These are phyloP conservation scores for Drosophila parabipectinata DNA, from an alignment of 1,140 invertebrate genomes.

Conservation along the genomic window DNA sequence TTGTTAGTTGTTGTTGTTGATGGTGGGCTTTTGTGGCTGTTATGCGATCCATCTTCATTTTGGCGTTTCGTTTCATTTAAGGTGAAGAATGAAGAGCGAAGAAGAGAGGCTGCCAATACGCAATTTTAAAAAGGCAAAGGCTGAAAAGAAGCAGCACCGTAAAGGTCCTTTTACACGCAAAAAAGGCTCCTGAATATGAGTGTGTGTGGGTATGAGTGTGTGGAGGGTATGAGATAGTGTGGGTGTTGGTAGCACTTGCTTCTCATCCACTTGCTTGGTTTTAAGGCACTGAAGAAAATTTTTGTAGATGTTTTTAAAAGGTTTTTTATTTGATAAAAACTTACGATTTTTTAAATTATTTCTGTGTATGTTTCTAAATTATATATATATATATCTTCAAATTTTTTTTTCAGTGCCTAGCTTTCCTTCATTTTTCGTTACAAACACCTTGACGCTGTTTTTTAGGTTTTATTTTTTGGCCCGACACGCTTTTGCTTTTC, in stretches of 20 bases:
- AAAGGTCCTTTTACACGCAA: slow-evolving; percentile 30
- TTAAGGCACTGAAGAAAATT: not conserved
- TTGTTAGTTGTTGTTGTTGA: slow-evolving; percentile 3
- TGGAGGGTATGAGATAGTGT: not conserved
- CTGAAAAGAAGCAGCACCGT: slow-evolving; percentile 15
- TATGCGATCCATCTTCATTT: slow-evolving; percentile 79
- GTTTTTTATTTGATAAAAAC: no score
- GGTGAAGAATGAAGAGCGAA: slow-evolving; percentile 14
- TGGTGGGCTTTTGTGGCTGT: slow-evolving; percentile 37
- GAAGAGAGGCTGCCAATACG: slow-evolving; percentile 24
- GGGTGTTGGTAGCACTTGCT: slow-evolving; percentile 10
- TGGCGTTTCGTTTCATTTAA: slow-evolving; percentile 62
- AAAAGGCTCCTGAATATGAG: slow-evolving; percentile 12
- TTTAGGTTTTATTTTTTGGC: slow-evolving; percentile 48
- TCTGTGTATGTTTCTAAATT: no score
- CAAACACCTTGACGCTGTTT: slow-evolving; percentile 65
- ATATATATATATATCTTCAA: no score
- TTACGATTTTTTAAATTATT: no score
- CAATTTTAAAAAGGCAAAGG: slow-evolving; percentile 28
- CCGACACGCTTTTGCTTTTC: slow-evolving; percentile 74
- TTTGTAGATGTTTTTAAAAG: not conserved
- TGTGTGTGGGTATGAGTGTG: not conserved
- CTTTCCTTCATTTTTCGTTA: slow-evolving; percentile 52
- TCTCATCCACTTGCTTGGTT: not conserved
- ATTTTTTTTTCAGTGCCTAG: not conserved